These are phyloP conservation scores for Etheostoma cragini DNA, from an alignment of 2,113 vertebrate species.

Conservation along the genomic window DNA sequence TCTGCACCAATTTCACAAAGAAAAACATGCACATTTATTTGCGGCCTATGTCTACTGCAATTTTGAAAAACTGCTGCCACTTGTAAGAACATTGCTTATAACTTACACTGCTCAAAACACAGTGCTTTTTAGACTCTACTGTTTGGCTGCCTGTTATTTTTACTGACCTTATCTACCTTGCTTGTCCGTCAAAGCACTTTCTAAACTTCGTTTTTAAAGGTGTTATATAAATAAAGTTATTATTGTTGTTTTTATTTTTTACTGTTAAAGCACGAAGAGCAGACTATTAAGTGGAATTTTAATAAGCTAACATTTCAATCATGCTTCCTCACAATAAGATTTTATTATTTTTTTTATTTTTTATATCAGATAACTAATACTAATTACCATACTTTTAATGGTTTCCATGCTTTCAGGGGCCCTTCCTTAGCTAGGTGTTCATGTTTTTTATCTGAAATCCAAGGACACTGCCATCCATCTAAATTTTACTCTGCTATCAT, in stretches of 20 bases:
- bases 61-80: conserved; percentile 17
- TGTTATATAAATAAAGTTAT: no score
- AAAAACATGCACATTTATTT: conserved; percentile 56
- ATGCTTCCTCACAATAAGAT: conserved; percentile 42
- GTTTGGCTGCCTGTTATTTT: no score
- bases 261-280: conserved; percentile 26
- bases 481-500: conserved; percentile 49
- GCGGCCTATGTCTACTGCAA: conserved; percentile 11
- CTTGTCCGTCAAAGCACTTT: no score
- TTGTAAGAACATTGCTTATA: conserved; percentile 16
- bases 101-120: no score
- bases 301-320: conserved; percentile 54
- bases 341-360: conserved; percentile 22
- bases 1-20: conserved; percentile 57
- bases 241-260: conserved; percentile 3
- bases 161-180: no score
- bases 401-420: conserved; percentile 39
- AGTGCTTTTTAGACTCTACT: no score
- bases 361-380: conserved; percentile 43
- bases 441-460: conserved; percentile 56
- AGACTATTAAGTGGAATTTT: conserved; percentile 46
- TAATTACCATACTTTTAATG: conserved; percentile 64
- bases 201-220: no score
- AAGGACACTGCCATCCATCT: conserved; percentile 60
- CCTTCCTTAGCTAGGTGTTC: conserved; percentile 37